A percentile compares a stretch with the other conserved stretches of the same genome.
Conservation (phyloP, 2,113 vertebrate genomes). For the Campylomormyrus numenius region DNA sequence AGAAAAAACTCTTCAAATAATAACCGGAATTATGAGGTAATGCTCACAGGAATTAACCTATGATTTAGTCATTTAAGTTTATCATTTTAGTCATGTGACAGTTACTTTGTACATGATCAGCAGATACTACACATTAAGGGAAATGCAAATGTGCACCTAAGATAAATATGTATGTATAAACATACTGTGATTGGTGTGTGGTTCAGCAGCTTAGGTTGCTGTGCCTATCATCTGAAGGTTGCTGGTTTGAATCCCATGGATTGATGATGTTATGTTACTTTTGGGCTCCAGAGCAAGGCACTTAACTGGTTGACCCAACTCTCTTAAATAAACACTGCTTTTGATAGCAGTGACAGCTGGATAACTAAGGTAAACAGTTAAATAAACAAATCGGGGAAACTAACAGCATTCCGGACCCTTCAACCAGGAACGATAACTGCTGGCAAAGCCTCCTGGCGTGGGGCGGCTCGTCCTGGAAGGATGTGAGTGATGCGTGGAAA, state of each 20-base stretch:
- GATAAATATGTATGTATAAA: neutral
- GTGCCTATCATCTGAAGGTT: neutral
- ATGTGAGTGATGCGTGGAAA: neutral
- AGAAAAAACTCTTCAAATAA: neutral
- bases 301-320: neutral
- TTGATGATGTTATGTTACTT: neutral
- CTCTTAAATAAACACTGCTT: neutral
- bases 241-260: neutral
- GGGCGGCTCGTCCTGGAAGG: neutral
- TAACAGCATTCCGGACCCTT: neutral
- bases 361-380: neutral
- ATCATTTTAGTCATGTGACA: neutral
- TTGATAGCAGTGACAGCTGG: neutral
- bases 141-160: neutral
- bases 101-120: constrained; percentile 1
- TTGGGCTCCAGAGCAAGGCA: neutral
- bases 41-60: neutral
- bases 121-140: neutral
- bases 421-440: neutral
- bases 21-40: neutral
- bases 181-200: rapidly evolving
- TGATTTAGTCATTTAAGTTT: constrained; percentile 7
- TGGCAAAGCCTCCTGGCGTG: neutral
- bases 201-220: neutral
- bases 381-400: neutral